Evolutionary conservation across 2,888 invertebrate genomes (phyloP), one percentile per base, ranked within the genome.

Genomic region (Baronia brevicornis): DNA sequence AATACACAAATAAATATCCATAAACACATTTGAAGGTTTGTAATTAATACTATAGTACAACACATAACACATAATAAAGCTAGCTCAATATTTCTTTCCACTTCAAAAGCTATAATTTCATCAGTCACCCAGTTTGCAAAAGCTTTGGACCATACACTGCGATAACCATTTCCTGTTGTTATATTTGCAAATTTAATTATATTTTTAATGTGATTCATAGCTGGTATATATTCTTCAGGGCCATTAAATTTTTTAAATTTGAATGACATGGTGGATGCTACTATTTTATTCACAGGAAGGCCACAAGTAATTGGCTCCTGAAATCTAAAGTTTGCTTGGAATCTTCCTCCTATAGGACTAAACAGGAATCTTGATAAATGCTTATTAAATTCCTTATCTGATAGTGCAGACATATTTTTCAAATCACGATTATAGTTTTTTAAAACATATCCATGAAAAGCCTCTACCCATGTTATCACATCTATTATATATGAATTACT

Each of bases 71-170:
- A 92, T 14, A 90, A 54, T 35, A 93, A 77, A 0, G 94, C 93
- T 24, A 94, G 68, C 33, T 89, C 86, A 36, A 95, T 84, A 67
- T 94, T 94, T 39, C 93, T 82, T 46, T 90, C 87, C 6, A 94
- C 89, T 77, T 94, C 95, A 11, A 84, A 73, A 4, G 89, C 89
- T 39, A 95, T 91, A 4, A 90, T 86, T 73, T 93, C 92, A 59
- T 93, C 92, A 0, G 92, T 92, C 21, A 90, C 89, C 92, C 93
- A 93, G 43, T 89, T 87, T 4, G 88, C 89, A 54, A 91, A 92
- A 29, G 86, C 86, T 67, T 89, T 89, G 5, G 90, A 89, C 92
- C 92, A 92, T 1, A 89, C 87, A 27, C 89, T 90, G 2, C 87
- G 85, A 64, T 88, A 89, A 14, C 85, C 85, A 45, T 89, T 86